Evolutionary conservation across 2,888 invertebrate species (phyloP).

Genomic region (Litoditis marina): DNA sequence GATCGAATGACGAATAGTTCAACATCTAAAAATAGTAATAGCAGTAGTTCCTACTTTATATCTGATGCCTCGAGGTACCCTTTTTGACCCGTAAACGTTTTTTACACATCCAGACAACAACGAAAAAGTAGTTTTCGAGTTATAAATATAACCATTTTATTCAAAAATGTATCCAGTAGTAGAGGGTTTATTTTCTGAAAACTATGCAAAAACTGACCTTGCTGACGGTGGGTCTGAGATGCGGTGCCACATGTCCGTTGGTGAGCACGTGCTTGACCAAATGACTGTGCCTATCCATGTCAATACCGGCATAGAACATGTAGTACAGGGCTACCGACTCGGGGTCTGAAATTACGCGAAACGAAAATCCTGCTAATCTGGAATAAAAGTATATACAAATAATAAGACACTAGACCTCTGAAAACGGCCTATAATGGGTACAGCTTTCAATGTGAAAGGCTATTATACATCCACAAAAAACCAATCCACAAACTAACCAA

Average conservation of each 20-base stretch:
- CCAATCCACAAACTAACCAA: slow-evolving; percentile 42
- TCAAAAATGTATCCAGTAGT: too few species aligned
- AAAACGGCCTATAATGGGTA: too few species aligned
- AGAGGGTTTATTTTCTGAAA: too few species aligned
- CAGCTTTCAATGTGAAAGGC: too few species aligned
- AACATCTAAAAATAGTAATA: not conserved
- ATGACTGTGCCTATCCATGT: slow-evolving; percentile 37
- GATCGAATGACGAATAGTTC: not conserved
- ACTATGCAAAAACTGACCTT: too few species aligned
- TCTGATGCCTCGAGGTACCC: too few species aligned
- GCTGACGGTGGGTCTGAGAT: slow-evolving; percentile 16
- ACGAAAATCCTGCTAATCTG: too few species aligned
- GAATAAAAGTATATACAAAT: too few species aligned
- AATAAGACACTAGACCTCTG: too few species aligned
- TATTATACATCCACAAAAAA: not conserved
- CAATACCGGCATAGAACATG: slow-evolving; percentile 49
- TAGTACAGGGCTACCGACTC: slow-evolving; percentile 47
- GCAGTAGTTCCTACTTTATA: not conserved
- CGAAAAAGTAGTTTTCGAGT: too few species aligned
- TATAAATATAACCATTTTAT: not conserved
- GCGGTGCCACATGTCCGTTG: slow-evolving; percentile 40
- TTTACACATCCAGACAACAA: too few species aligned
- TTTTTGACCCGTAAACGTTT: too few species aligned
- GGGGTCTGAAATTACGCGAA: slow-evolving; percentile 37
- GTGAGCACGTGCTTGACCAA: slow-evolving; percentile 32